Conservation (phyloP, 2,797 vertebrate species). For the Simalia tracyae region DNA sequence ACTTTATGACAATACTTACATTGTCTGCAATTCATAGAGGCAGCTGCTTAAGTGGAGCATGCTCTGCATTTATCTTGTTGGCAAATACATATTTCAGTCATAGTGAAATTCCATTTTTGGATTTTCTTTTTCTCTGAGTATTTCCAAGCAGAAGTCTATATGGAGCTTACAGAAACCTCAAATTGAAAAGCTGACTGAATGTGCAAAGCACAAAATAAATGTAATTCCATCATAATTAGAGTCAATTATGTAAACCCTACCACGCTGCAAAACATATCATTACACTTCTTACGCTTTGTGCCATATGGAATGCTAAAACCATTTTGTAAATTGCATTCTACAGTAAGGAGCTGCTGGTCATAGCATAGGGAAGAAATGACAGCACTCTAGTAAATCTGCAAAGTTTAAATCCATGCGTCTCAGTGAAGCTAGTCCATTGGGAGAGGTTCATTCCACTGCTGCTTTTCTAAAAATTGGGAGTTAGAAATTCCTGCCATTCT, state of each 20-base stretch:
- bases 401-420: neutral
- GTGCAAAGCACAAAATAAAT: constrained; percentile 56
- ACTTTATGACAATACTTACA: constrained; percentile 35
- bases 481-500: neutral
- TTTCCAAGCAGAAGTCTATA: constrained; percentile 43
- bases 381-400: neutral
- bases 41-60: neutral
- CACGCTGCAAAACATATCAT: constrained; percentile 41
- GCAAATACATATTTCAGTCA: constrained; percentile 48
- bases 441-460: neutral
- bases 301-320: constrained; percentile 22
- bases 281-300: constrained; percentile 32
- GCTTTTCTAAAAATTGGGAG: neutral
- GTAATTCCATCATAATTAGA: constrained; percentile 47
- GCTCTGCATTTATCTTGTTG: constrained; percentile 35
- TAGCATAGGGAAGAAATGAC: neutral
- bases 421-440: neutral
- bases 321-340: constrained; percentile 36
- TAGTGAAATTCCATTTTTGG: constrained; percentile 61
- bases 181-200: constrained; percentile 35
- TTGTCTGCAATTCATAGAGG: neutral
- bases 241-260: constrained; percentile 47
- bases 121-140: constrained; percentile 47
- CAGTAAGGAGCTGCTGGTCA: neutral
- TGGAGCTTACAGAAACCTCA: constrained; percentile 49